Percentiles rank a stretch among this genome's conserved stretches.
These are phyloP conservation scores for Diaprepes abbreviatus DNA, from an alignment of 2,888 invertebrate species.

Conservation along the genomic window DNA sequence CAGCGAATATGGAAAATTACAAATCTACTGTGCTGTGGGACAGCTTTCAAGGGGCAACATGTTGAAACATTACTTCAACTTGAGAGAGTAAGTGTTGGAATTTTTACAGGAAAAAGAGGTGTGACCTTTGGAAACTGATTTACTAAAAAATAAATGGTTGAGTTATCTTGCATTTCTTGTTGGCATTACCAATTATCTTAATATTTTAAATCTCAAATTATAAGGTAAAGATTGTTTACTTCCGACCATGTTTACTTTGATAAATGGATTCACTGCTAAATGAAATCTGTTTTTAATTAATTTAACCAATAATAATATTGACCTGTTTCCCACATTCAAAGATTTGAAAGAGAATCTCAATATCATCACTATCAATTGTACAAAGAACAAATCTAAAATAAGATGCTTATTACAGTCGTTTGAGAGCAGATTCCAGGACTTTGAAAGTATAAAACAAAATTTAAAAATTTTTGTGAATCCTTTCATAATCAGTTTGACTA, in stretches of 20 bases:
- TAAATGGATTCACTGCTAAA: neutral
- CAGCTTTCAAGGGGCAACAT: slow-evolving; percentile 10
- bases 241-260: neutral
- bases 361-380: slow-evolving; percentile 1
- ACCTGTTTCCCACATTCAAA: slow-evolving; percentile 1
- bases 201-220: slow-evolving; percentile 8
- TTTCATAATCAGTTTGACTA: slow-evolving; percentile 2
- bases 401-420: slow-evolving; percentile 6
- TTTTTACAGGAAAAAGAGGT: neutral
- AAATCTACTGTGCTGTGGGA: slow-evolving; percentile 12
- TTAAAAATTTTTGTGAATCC: slow-evolving; percentile 15
- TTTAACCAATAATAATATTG: slow-evolving; percentile 2
- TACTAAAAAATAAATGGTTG: neutral
- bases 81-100: slow-evolving; percentile 7
- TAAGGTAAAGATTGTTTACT: neutral
- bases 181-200: neutral
- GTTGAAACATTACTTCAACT: slow-evolving; percentile 12
- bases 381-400: neutral
- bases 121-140: neutral
- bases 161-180: neutral
- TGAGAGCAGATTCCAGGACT: slow-evolving; percentile 7
- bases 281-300: slow-evolving; percentile 4
- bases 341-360: neutral
- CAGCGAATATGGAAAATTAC: slow-evolving; percentile 10
- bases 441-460: slow-evolving; percentile 2